These are phyloP conservation scores for Caligus rogercresseyi DNA, from an alignment of 1,140 invertebrate genomes.

Conservation along the genomic window DNA sequence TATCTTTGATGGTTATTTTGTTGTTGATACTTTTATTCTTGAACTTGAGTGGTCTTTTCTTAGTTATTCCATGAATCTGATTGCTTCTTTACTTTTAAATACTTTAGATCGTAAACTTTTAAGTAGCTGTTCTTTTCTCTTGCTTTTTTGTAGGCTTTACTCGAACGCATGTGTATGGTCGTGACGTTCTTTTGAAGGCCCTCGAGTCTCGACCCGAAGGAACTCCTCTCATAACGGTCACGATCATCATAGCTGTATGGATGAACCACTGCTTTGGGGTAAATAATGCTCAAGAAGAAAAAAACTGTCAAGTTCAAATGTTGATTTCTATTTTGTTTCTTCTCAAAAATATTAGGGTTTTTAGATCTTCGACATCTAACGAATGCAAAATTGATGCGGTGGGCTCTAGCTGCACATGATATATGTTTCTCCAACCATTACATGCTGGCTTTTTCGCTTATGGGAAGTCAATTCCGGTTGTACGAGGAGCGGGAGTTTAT, in stretches of 20 bases:
- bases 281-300: slow-evolving; percentile 26
- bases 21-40: too few relatives aligned
- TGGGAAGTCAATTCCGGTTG: slow-evolving; percentile 80
- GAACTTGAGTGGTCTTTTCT: too few relatives aligned
- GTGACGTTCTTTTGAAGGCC: slow-evolving; percentile 44
- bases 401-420: slow-evolving; percentile 89
- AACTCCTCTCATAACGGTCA: slow-evolving; percentile 69
- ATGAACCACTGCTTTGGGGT: slow-evolving; percentile 88
- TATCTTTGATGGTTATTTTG: too few relatives aligned
- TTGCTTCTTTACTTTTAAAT: too few relatives aligned
- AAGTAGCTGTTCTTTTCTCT: too few relatives aligned
- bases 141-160: slow-evolving; percentile 55
- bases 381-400: slow-evolving; percentile 52
- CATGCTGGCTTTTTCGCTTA: slow-evolving; percentile 79
- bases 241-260: slow-evolving; percentile 91
- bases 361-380: slow-evolving; percentile 47
- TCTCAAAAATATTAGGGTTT: slow-evolving; percentile 36
- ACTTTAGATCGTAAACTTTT: too few relatives aligned
- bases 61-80: too few relatives aligned
- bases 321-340: background rate
- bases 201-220: slow-evolving; percentile 49
- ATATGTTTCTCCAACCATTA: slow-evolving; percentile 79
- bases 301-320: slow-evolving; percentile 7
- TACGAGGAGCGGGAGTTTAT: slow-evolving; percentile 79
- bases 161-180: slow-evolving; percentile 61